Base-by-base conservation (phyloP, 2,888 invertebrate species). In the Idaea straminata region DNA sequence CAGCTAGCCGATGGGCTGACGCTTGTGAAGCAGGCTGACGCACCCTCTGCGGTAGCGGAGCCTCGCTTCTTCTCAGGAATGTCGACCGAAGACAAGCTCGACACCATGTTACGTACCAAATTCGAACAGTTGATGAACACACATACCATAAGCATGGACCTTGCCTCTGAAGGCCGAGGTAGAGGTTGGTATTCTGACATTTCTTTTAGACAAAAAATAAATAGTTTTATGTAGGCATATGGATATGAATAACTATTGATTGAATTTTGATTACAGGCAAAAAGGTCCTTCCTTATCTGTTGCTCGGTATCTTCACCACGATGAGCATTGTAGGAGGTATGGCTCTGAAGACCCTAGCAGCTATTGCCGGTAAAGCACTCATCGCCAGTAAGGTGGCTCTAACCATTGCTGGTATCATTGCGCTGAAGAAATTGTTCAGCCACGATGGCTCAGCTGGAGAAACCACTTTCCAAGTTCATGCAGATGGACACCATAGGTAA, bases 371-470 rank as follows among this genome's bases (percentile, higher is more conserved):
- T 61, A 95, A 96, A 83, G 95, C 96, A 57, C 89, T 96, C 70
- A 94, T 96, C 69, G 95, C 96, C 73, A 95, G 95, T 83, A 96
- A 96, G 83, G 95, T 96, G 62, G 96, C 96, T 2, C 85, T 96
- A 66, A 95, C 96, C 68, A 95, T 96, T 75, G 95, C 96, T 69
- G 95, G 95, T 64, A 95, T 96, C 67, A 95, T 96, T 75, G 95
- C 95, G 34, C 85, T 96, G 74, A 96, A 95, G 89, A 96, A 96
- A 83, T 91, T 96, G 72, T 95, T 96, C 88, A 94, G 95, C 69
- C 95, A 95, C 72, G 95, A 95, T 73, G 88, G 92, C 72, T 88
- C 93, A 70, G 92, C 94, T 69, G 94, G 94, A 70, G 94, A 95
- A 81, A 93, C 94, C 61, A 94, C 95, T 72, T 94, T 95, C 88